Evolutionary conservation across 2,797 vertebrate genomes (phyloP).

Genomic region (Bucorvus abyssinicus): DNA sequence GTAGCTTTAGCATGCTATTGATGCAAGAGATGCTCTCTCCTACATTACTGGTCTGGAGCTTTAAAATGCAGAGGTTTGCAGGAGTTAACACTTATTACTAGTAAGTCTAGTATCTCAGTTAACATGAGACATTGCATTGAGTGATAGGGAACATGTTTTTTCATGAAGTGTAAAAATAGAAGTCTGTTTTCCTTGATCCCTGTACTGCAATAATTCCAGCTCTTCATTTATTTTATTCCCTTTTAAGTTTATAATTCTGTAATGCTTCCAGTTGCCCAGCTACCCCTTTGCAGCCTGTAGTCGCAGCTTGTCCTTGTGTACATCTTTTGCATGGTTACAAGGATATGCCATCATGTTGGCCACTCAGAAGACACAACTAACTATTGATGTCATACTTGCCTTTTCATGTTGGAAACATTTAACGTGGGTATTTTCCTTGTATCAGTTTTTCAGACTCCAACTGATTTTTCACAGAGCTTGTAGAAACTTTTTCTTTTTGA

Average conservation of each 20-base stretch:
- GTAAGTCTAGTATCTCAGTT: neutral
- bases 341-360: neutral
- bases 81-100: neutral
- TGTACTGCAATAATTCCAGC: neutral
- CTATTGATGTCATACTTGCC: neutral
- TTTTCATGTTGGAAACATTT: neutral
- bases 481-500: neutral
- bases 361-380: neutral
- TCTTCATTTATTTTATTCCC: neutral
- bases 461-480: neutral
- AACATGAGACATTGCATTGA: neutral
- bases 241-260: neutral
- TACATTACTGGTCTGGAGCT: neutral
- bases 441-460: neutral
- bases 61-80: neutral
- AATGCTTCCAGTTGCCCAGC: neutral
- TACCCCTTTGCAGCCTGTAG: neutral
- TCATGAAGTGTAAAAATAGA: neutral
- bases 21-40: neutral
- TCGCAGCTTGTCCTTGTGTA: neutral
- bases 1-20: neutral
- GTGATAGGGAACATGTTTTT: fast-evolving
- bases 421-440: neutral
- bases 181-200: neutral
- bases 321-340: neutral